Evolutionary conservation across 2,797 vertebrate species (phyloP), one percentile per base, ranked within the genome.

Genomic region (Semaprochilodus insignis): DNA sequence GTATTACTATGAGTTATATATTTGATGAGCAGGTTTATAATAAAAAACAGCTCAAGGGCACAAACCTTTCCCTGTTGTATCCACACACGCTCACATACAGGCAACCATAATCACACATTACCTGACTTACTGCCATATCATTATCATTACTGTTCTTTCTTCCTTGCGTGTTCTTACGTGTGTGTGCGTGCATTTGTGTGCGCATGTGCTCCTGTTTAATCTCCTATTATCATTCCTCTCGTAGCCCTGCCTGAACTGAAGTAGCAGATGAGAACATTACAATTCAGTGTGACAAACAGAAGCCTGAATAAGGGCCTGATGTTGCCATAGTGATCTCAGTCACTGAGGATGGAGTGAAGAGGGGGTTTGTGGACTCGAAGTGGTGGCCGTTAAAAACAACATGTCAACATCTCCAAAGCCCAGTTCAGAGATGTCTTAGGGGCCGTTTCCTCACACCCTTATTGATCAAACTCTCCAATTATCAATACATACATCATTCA

Each of bases 281-380:
- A 73, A 76, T 77, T 83, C 74, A 85, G 15, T 8, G 71, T 21
- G 34, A 81, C 52, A 83, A 80, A 72, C 84, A 71, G 36, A 69
- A 60, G 36, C 25, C 55, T 25, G 51, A 17, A 62, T 59, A 72
- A 63, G 27, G 52, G 69, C 60, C 77, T 79, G 78, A 81, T 81
- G 83, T 87, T 82, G 62, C 84, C 79, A 87, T 87, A 85, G 81
- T 44, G 62, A 85, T 77, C 54, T 70, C 67, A 78, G 40, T 36
- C 65, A 78, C 27, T 14, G 6, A 51, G 65, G 80, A 62, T 79
- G 74, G 63, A 63, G 51, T 87, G 80, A 67, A 82, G 59, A 60
- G 59, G 19, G 10, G 59, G 44, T 60, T 84, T 81, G 52, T 31
- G 59, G 8, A 77, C 51, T 69, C 36, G 25, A 80, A 80, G n/a